Evolutionary conservation across 2,113 vertebrate species (phyloP), one percentile per base, ranked within the genome.

Genomic region (Alaudala cheleensis): DNA sequence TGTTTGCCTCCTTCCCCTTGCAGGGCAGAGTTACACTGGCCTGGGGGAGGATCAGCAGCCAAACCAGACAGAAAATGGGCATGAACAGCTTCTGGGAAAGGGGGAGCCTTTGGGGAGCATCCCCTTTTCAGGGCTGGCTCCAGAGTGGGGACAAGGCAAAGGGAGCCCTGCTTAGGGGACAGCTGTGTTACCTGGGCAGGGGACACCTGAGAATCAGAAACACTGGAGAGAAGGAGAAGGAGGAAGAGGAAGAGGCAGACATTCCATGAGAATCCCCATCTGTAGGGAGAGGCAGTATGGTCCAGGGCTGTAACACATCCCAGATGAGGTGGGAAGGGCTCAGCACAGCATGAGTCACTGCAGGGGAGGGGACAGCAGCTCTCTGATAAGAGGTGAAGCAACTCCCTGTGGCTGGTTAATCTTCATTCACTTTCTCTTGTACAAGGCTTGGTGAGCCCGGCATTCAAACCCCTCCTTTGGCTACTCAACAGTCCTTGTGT

Each of bases 231-330:
- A 50, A 93, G 86, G 22, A 87, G 95, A 77, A 42, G 42, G 42
- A 42, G 42, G 42, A 47, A 17, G 72, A 83, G 84, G 34, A 74
- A 88, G 90, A 89, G 93, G 42, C 73, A 93, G 81, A 93, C 95
- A 97, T 97, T 98, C 95, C 96, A 88, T 6, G 64, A 95, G 81
- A 96, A 96, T 96, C 92, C 78, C 95, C 95, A 97, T 97, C 89
- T 97, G 93, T 89, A 87, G 92, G 96, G 93, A 94, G 83, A 86
- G 5, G 6, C 89, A 96, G 83, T 47, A 28, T 6, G 69, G 92
- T 96, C 96, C 96, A 95, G 92, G 95, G 78, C 77, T 72, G 37
- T 97, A 97, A 97, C 91, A 39, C 11, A 80, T 96, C 87, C 94
- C 97, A 98, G 97, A 97, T 96, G 97, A 87, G 88, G 72, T 12